Base-by-base conservation (phyloP, 2,888 invertebrate genomes). In the Drosophila atripex region DNA sequence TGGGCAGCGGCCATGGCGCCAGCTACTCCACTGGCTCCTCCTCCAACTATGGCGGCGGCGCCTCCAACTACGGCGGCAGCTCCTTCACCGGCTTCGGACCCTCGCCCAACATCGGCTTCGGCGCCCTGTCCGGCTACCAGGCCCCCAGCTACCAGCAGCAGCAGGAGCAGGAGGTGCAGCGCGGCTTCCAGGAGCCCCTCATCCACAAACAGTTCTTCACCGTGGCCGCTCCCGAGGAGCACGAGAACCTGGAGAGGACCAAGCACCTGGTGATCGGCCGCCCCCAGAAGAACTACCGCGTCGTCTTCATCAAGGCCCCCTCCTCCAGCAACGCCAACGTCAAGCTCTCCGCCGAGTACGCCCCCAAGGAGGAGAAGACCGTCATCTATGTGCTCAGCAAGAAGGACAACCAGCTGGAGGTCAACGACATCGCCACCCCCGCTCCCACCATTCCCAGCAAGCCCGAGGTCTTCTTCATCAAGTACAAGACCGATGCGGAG, bases 381-480 rank as follows among this genome's bases (percentile, higher is more conserved):
- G 90, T 90, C 71, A 91, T 91, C 63, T 91, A 90, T 77, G 91
- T 91, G 52, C 85, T 91, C 60, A 88, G 83, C 75, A 90, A 91
- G 75, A 91, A 91, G 78, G 89, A 90, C 38, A 73, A 82, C 2
- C 79, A 88, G 30, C 63, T 90, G 77, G 83, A 90, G 70, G 88
- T 90, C 54, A 88, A 90, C 58, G 86, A 89, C 16, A 89, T 91
- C 63, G 90, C 89, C 41, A 89, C 90, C 14, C 90, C 90, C 30
- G 89, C 90, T 21, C 91, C 91, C 51, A 89, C 89, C 0, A 82
- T 89, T 73, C 90, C 91, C 73, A 88, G 88, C 78, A 91, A 91
- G 75, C 91, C 91, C 0, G 91, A 91, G 64, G 89, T 91, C 28
- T 90, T 89, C 90, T 91, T 91, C 73, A 89, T 91, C 60, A 91